phyloP scores from a whole-genome alignment of 2,113 vertebrate genomes.

The Entomyzon cyanotis region DNA sequence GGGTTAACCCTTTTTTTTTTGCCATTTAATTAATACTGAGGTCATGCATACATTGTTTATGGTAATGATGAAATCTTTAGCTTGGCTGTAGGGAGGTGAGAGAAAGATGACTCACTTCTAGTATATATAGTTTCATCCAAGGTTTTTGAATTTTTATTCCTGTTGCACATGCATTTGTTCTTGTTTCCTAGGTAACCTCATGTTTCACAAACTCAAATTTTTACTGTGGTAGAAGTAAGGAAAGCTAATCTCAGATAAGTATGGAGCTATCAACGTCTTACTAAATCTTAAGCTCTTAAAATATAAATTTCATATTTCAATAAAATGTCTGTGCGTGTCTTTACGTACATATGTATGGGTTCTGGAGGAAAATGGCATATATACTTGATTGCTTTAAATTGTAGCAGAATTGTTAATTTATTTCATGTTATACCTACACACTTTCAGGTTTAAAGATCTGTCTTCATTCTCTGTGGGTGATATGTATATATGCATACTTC shows the following conservation, averaged over 20 bases:
- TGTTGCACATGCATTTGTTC: not conserved
- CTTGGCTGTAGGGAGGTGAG: not conserved
- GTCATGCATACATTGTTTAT: not conserved
- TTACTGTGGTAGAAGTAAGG: not conserved
- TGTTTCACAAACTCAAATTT: constrained; percentile 10
- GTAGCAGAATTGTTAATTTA: not conserved
- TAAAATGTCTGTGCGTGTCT: not conserved
- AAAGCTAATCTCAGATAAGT: not conserved
- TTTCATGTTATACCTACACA: not conserved
- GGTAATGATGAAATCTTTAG: not conserved
- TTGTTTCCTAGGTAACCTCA: constrained; percentile 39
- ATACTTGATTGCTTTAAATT: not conserved
- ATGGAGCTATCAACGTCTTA: not conserved
- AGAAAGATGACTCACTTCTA: not conserved
- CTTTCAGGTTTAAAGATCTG: not conserved
- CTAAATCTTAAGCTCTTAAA: not conserved
- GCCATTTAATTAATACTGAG: not conserved
- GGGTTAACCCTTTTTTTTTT: not conserved
- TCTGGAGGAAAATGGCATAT: not conserved
- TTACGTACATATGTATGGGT: not conserved
- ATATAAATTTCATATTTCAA: not conserved
- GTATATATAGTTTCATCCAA: not conserved
- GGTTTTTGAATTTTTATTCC: not conserved
- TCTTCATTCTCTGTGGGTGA: not conserved
- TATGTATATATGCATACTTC: not conserved